Base-by-base conservation (phyloP, 2,113 vertebrate genomes). In the Hassar affinis region DNA sequence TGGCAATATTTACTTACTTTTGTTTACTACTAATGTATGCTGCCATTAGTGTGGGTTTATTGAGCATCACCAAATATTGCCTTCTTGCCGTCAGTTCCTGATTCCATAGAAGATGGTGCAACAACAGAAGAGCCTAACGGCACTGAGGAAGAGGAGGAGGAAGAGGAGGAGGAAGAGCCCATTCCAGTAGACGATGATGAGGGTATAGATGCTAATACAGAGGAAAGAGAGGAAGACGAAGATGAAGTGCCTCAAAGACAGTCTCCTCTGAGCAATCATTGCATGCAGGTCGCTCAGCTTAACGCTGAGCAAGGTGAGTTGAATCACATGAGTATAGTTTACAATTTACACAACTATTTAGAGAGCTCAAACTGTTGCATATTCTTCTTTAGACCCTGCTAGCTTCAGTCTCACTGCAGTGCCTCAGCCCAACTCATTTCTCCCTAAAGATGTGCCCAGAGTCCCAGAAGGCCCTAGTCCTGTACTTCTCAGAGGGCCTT, bases 361-460 rank as follows among this genome's bases (percentile, higher is more conserved):
- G 30, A 38, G 8, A 25, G 2, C n/a, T 68, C 9, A 42, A 45
- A 49, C 18, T 33, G 17, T 35, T 66, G 1, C 20, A 54, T 79
- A 22, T 68, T 81, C 61, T 75, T 78, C 47, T 80, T 61, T 25
- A 90, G 96, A 96, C 71, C 92, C 93, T 88, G 93, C 94, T 86
- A 95, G 94, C 87, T 89, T 86, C 61, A 25, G 90, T 77, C 92
- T 94, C 71, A 91, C 94, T 78, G 91, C 93, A 49, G 86, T 87
- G 81, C 91, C 94, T 84, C 90, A 94, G 86, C 92, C 94, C 86
- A 95, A 94, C 90, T 93, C 95, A 22, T 90, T 93, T 89, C 92
- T 92, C 91, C 93, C 91, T 85, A 93, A 91, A 90, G 94, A 95
- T 92, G 88, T 94, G n/a, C 92, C 94, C 90, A 96, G 97, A 91